Conservation (phyloP, 1,140 invertebrate genomes). For the Ladona fulva region DNA sequence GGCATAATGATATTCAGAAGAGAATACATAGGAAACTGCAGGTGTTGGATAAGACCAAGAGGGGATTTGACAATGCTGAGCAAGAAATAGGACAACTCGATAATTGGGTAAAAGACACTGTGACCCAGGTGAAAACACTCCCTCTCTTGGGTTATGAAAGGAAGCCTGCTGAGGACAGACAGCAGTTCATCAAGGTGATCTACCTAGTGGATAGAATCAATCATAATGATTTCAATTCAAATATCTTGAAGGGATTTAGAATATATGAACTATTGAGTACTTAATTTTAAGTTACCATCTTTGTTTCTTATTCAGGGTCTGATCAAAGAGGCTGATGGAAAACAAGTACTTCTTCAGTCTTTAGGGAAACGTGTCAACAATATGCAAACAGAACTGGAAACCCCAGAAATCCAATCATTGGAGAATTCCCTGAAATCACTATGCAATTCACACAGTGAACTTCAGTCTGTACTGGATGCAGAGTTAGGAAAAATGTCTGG, state of each 20-base stretch:
- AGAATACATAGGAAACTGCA: constrained; percentile 73
- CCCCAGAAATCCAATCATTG: constrained; percentile 60
- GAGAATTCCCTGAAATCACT: constrained; percentile 55
- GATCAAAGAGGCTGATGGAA: constrained; percentile 74
- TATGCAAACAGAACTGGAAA: constrained; percentile 77
- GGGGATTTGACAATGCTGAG: constrained; percentile 65
- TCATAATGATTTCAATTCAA: too few relatives aligned
- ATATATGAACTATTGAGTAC: too few relatives aligned
- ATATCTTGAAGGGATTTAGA: too few relatives aligned
- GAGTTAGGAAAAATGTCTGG: constrained; percentile 60
- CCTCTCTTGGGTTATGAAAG: constrained; percentile 63
- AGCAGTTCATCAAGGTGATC: constrained; percentile 53
- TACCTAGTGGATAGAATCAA: background rate
- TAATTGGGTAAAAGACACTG: constrained; percentile 70
- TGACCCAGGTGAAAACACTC: constrained; percentile 53
- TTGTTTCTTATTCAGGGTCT: constrained; percentile 43
- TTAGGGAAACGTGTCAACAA: constrained; percentile 72
- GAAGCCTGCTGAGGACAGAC: constrained; percentile 59
- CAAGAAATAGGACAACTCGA: constrained; percentile 64
- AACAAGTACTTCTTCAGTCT: constrained; percentile 70
- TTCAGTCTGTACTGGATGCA: constrained; percentile 58
- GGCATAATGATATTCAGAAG: constrained; percentile 72
- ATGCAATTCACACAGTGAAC: constrained; percentile 55
- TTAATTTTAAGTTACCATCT: too few relatives aligned
- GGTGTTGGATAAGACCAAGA: constrained; percentile 66